Percentiles rank a stretch among this genome's conserved stretches.
Evolutionary conservation across 1,140 invertebrate genomes (phyloP).

Genomic region (Centruroides vittatus): DNA sequence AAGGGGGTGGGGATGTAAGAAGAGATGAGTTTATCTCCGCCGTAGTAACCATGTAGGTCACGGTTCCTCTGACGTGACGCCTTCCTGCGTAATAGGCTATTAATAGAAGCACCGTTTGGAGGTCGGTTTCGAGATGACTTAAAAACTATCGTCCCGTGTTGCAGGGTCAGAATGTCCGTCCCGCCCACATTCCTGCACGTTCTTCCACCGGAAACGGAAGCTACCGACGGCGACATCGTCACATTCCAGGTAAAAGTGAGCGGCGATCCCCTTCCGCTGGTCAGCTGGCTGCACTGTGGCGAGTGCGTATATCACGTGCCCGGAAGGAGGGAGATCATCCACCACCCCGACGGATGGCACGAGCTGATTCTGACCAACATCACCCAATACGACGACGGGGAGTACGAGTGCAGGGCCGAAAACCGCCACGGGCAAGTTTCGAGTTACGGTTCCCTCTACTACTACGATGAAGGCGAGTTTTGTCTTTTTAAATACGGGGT

Average conservation of each 20-base stretch:
- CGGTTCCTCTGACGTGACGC: no score
- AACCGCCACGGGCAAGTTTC: conserved; percentile 36
- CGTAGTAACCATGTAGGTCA: no score
- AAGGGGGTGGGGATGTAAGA: no score
- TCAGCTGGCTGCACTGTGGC: conserved; percentile 28
- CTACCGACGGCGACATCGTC: conserved; percentile 17
- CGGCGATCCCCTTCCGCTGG: conserved; percentile 22
- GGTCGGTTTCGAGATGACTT: no score
- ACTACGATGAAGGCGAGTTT: conserved; percentile 21
- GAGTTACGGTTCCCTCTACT: conserved; percentile 25
- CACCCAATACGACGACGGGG: conserved; percentile 33
- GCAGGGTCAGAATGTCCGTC: conserved; percentile 1
- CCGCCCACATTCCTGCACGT: conserved; percentile 7
- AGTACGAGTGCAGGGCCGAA: conserved; percentile 34
- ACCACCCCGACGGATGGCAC: conserved; percentile 8
- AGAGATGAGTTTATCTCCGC: no score
- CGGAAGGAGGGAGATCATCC: conserved; percentile 8
- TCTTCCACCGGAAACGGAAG: conserved; percentile 8
- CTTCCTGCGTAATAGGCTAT: no score
- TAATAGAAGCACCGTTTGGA: no score
- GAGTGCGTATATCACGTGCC: conserved; percentile 22
- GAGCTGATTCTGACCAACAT: conserved; percentile 27
- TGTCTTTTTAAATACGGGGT: background rate
- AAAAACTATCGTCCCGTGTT: no score
- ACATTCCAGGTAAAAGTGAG: conserved; percentile 28